phyloP scores from a whole-genome alignment of 2,888 invertebrate species.

The Lasioglossum villosulum region DNA sequence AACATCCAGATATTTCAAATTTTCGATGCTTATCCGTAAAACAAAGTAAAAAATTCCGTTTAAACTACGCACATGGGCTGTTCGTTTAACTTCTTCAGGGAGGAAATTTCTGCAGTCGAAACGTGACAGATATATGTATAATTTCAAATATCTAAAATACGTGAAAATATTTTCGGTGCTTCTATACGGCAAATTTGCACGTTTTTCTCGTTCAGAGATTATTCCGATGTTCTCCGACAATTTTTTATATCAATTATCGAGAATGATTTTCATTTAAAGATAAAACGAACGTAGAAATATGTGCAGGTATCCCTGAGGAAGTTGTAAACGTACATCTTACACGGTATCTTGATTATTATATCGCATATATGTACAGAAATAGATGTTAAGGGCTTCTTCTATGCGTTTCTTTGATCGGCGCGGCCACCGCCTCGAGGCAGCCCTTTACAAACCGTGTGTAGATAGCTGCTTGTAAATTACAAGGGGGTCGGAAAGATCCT shows the following conservation, averaged over 20 bases:
- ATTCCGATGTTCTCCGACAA: neutral
- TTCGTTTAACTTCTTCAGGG: slow-evolving; percentile 15
- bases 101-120: neutral
- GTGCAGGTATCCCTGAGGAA: neutral
- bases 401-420: slow-evolving; percentile 26
- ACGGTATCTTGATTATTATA: slow-evolving; percentile 27
- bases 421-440: neutral
- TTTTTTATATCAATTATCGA: neutral
- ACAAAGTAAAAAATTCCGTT: slow-evolving; percentile 54
- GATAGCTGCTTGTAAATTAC: slow-evolving; percentile 31
- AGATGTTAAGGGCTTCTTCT: slow-evolving; percentile 2
- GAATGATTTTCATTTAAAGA: neutral
- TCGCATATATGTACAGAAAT: slow-evolving; percentile 41
- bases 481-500: slow-evolving; percentile 17
- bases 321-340: slow-evolving; percentile 33
- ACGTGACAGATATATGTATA: too few relatives aligned
- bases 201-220: neutral
- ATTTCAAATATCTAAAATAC: too few relatives aligned
- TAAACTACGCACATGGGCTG: slow-evolving; percentile 32
- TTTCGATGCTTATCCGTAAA: slow-evolving; percentile 38
- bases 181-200: neutral
- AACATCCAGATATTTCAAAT: slow-evolving; percentile 15
- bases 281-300: neutral
- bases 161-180: neutral
- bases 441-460: neutral